Percentiles rank a stretch among this genome's conserved stretches.
These are phyloP conservation scores for Penelope pileata DNA, from an alignment of 2,113 vertebrate species.

Conservation along the genomic window DNA sequence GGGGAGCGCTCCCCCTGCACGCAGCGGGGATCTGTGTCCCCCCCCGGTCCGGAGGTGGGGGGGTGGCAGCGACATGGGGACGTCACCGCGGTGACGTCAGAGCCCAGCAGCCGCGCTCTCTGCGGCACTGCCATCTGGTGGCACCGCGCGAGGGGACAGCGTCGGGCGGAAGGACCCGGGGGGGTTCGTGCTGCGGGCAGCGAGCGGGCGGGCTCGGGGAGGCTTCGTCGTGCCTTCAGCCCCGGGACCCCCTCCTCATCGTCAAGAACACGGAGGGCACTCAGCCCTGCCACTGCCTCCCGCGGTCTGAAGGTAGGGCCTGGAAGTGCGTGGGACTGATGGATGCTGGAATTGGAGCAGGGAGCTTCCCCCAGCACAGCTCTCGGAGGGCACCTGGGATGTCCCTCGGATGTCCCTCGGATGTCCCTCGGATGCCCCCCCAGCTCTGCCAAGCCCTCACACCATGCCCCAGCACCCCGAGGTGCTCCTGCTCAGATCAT, in stretches of 20 bases:
- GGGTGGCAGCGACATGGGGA: neutral
- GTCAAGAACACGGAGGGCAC: neutral
- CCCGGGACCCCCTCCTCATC: neutral
- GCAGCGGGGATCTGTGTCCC: neutral
- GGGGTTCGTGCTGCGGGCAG: neutral
- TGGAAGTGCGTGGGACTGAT: no score
- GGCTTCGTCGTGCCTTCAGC: neutral
- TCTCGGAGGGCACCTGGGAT: no score
- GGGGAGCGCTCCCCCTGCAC: neutral
- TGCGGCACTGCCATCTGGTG: slow-evolving; percentile 1
- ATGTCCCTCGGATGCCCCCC: neutral
- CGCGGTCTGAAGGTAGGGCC: neutral
- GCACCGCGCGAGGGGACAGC: rapidly evolving
- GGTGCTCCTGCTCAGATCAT: neutral
- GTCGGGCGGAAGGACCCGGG: rapidly evolving
- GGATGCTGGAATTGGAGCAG: neutral
- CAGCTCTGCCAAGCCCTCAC: neutral
- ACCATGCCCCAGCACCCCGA: neutral
- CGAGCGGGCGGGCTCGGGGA: neutral
- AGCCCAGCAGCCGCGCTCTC: neutral
- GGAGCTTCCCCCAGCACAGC: neutral
- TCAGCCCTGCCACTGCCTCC: no score
- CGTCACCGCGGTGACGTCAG: neutral
- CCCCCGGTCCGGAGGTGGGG: neutral
- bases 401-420: neutral